Base-by-base conservation (phyloP, 1,140 invertebrate species). In the Cheumatopsyche charites region DNA sequence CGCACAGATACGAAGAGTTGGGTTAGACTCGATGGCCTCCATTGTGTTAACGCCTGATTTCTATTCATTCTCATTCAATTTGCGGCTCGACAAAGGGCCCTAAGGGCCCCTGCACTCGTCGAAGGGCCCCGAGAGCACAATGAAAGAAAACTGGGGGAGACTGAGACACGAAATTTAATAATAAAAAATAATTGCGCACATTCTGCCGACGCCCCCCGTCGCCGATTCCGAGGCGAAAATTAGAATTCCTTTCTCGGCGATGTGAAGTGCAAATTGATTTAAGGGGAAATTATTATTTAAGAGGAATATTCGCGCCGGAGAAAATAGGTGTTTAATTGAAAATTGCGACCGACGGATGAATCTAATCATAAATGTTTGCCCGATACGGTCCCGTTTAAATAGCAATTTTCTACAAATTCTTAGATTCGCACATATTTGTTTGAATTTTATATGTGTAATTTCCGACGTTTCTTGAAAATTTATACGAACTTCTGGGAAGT, bases 241-340 rank as follows among this genome's bases (percentile, higher is more conserved):
- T 71, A 71, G 69, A 71, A 71, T 71, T 63, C 69, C 69, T 71
- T 63, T 71, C 67, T 71, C 47, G 58, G 58, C 29, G 65, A 69
- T 73, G 61, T 73, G 65, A 55, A 73, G 72, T 73, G 72, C 72
- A 73, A 73, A 73, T 73, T 73, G 72, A 73, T 73, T 73, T 73
- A 63, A 36, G 29, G 61, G 55, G 36, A 69, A 68, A 67, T 73
- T 73, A 73, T 73, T 73, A 73, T 69, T 58, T 63, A 49, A 73
- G 62, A 66, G 61, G 72, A 45, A 70, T 58, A 68, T 68, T 68
- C 67, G 7, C 42, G 26, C 15, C 23, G 42, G n/a, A 41, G 45
- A 68, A 55, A 68, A 68, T 68, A 52, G 66, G 66, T 52, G 49
- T 36, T 68, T 68, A 68, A 68, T 68, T 68, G 66, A 55, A 68